These are phyloP conservation scores for Phaedon cochleariae DNA, from an alignment of 2,888 invertebrate genomes.

Conservation along the genomic window DNA sequence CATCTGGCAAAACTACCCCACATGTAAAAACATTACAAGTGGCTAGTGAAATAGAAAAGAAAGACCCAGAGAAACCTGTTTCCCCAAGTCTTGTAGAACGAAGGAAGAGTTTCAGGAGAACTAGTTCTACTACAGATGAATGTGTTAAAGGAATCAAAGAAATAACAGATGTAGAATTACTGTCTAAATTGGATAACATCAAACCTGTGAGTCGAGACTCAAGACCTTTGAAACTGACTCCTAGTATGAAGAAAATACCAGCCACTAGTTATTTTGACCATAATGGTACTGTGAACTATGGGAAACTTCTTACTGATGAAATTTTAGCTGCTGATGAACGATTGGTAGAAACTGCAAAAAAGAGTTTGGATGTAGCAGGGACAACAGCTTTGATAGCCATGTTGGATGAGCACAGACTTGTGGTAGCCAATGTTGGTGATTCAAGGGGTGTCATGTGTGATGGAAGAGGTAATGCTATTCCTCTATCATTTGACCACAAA, in stretches of 20 bases:
- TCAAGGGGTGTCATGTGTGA: constrained; percentile 97
- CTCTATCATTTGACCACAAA: constrained; percentile 95
- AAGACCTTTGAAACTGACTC: constrained; percentile 62
- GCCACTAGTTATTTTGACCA: constrained; percentile 73
- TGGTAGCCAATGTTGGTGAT: constrained; percentile 97
- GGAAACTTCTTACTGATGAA: constrained; percentile 85
- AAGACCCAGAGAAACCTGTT: constrained; percentile 58
- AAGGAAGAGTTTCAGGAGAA: constrained; percentile 74
- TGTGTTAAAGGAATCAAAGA: constrained; percentile 62
- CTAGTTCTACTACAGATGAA: constrained; percentile 66
- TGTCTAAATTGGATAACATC: constrained; percentile 70
- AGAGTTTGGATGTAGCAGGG: constrained; percentile 79
- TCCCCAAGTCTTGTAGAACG: constrained; percentile 63
- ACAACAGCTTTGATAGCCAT: constrained; percentile 93
- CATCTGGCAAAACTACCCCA: constrained; percentile 65
- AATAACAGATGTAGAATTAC: constrained; percentile 74
- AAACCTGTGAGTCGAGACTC: constrained; percentile 70
- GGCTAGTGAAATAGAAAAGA: constrained; percentile 64
- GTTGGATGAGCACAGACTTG: constrained; percentile 80
- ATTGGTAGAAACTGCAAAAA: constrained; percentile 83
- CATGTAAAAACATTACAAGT: constrained; percentile 45
- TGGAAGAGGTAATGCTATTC: constrained; percentile 86
- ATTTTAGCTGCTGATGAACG: constrained; percentile 84
- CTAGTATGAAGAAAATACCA: constrained; percentile 64
- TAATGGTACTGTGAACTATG: constrained; percentile 80